Evolutionary conservation across 2,888 invertebrate genomes (phyloP), one percentile per base, ranked within the genome.

Genomic region (Megaustenia siamemsis): DNA sequence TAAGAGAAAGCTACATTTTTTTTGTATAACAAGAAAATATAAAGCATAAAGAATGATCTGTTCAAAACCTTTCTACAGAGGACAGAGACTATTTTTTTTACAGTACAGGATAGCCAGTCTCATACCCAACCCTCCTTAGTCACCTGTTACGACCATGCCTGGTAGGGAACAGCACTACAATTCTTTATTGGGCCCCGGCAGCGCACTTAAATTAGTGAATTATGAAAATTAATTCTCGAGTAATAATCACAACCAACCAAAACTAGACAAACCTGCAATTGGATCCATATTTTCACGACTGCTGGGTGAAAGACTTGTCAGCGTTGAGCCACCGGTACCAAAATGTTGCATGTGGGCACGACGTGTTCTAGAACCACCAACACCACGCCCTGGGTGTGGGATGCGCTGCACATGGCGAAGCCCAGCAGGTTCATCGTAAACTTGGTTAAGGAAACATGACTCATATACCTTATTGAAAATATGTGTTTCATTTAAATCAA

Each of bases 281-380:
- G 98, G 98, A 95, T 99, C 99, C 93, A 98, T 98, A 88, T 97
- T 96, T 94, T 98, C 98, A 91, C 98, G 96, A 92, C 97, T 97
- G 92, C 96, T 97, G 90, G 98, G 97, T 91, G 97, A 97, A 92
- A 97, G 95, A 90, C 97, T 96, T 92, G 97, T 96, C 92, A 97
- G 95, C 8, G 92, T 87, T n/a, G 91, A 90, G 87, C 97, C 97
- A 91, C 96, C 96, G 90, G 97, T 96, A 90, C 97, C 97, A 95
- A 98, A 98, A 95, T 98, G 98, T 76, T 85, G 85, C 97, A 98
- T 98, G 94, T 98, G 98, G 91, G 97, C 96, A 93, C 98, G 96
- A 87, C 98, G 96, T 83, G 97, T 96, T 92, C 98, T 96, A 86
- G 96, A 95, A 68, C 96, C 96, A 88, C 96, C 95, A 88, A 97